Evolutionary conservation across 2,113 vertebrate species (phyloP).

Genomic region (Copsychus sechellarum): DNA sequence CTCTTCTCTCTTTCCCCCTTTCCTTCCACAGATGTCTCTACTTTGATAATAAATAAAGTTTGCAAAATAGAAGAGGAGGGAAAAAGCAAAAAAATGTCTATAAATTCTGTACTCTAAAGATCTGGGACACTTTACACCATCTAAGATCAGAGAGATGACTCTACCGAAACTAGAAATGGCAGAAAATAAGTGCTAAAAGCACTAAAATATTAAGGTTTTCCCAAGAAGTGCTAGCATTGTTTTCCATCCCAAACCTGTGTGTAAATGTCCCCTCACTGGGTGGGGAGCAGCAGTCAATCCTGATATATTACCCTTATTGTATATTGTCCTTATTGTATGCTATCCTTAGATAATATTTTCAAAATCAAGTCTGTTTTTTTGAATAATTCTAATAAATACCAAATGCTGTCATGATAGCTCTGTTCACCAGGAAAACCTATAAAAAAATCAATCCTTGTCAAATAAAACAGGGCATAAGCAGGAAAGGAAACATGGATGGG

Average conservation of each 20-base stretch:
- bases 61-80: not conserved
- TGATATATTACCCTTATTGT: not conserved
- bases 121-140: not conserved
- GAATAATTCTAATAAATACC: not conserved
- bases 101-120: not conserved
- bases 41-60: not conserved
- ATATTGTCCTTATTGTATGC: not conserved
- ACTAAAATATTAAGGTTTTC: not conserved
- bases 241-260: not conserved
- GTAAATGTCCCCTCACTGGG: accelerated
- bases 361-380: not conserved
- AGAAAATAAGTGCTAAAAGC: not conserved
- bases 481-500: not conserved
- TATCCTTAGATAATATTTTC: not conserved
- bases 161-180: not conserved
- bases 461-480: not conserved
- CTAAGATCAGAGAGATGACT: not conserved
- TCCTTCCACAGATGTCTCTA: not conserved
- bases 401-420: not conserved
- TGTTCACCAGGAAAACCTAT: not conserved
- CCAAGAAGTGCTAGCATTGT: not conserved
- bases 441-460: not conserved
- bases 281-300: not conserved
- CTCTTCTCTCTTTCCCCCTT: not conserved
- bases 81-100: not conserved